Evolutionary conservation across 2,888 invertebrate species (phyloP), one percentile per base, ranked within the genome.

Genomic region (Hyalella azteca): DNA sequence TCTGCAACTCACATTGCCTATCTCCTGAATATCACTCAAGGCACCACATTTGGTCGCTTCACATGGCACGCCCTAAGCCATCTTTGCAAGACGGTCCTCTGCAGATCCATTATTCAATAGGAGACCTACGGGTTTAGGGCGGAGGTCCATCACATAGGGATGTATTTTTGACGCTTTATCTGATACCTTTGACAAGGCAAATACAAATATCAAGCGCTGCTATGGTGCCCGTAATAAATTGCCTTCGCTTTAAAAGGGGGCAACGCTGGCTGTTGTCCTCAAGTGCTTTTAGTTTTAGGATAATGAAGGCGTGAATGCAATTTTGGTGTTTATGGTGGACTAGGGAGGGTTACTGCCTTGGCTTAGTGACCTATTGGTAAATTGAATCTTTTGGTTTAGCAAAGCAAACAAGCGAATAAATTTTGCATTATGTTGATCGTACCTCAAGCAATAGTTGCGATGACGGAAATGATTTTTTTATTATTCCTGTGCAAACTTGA

Each of bases 111-210:
- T 66, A 66, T 66, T 66, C 66, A 66, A 66, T 66, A n/a, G 66
- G 19, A 66, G 36, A 36, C 66, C 36, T 36, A 29, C 36, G 29
- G 36, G 36, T 32, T 19, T 36, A 66, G 66, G 66, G 66, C 5
- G 66, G 66, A 66, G 66, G 32, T 13, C 36, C 15, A 32, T 36
- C 66, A 32, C 32, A 66, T 66, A 11, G 36, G 7, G 66, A 36
- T 36, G 66, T 66, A 66, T 66, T 66, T 66, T 66, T 66, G 66
- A 66, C 66, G 36, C 66, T 66, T 66, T 66, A 66, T 66, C 66
- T 66, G 66, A 66, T 66, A 66, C 66, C 36, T 32, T 11, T 66
- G 66, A 66, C 66, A 66, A 36, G 66, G 66, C 66, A 66, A 66
- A 66, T 66, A 66, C 66, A 66, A 66, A 66, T 66, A 66, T 66